These are phyloP conservation scores for Aplysia californica DNA, from an alignment of 1,140 invertebrate genomes.

Conservation along the genomic window DNA sequence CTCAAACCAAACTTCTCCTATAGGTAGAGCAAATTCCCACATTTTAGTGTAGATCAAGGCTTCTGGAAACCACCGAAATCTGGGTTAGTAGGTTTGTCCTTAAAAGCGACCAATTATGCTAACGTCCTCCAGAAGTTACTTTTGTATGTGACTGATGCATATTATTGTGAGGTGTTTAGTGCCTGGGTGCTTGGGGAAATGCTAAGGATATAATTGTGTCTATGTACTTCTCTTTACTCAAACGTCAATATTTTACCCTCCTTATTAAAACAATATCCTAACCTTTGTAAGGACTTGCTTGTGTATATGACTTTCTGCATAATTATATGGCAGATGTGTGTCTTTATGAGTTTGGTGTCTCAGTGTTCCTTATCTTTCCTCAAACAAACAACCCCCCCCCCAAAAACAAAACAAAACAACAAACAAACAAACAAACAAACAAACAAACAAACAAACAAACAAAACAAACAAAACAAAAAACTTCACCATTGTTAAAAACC, in stretches of 20 bases:
- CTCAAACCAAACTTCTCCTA: too few species aligned
- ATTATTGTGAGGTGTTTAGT: conserved; percentile 99
- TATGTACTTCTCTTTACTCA: background rate
- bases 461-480: too few species aligned
- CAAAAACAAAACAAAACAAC: too few species aligned
- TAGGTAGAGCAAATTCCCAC: too few species aligned
- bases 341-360: background rate
- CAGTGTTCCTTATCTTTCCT: background rate
- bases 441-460: too few species aligned
- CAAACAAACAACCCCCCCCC: too few species aligned
- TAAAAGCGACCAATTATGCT: too few species aligned
- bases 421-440: too few species aligned
- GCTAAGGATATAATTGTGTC: conserved; percentile 74
- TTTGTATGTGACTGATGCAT: conserved; percentile 99
- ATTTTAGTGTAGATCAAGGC: too few species aligned
- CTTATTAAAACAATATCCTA: background rate
- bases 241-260: background rate
- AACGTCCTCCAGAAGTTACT: background rate
- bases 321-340: background rate
- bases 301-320: background rate
- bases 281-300: background rate
- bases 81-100: too few species aligned
- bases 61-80: too few species aligned
- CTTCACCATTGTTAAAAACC: too few species aligned
- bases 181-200: conserved; percentile 98